Base-by-base conservation (phyloP, 2,113 vertebrate species). In the Pluvianellus socialis region DNA sequence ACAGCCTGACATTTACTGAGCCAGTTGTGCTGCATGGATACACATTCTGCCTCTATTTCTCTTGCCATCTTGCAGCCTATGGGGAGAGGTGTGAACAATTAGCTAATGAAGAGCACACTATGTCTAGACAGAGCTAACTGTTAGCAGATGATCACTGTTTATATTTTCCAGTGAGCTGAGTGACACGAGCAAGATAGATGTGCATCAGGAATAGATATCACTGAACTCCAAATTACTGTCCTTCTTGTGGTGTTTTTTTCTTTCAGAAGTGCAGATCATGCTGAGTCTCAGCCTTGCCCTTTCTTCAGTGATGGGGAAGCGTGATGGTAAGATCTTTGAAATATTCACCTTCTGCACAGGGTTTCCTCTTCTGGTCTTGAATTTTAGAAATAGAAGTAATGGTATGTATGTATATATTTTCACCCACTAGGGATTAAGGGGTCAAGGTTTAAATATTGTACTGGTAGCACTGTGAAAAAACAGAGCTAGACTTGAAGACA, bases 81-180 rank as follows among this genome's bases (percentile, higher is more conserved):
- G 65, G 91, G 73, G 52, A 94, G 84, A 96, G 53, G 65, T 97
- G 87, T 95, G 92, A 97, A 89, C 66, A 88, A 59, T 90, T 93
- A 94, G 49, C 62, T 97, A 91, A 73, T 76, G 79, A 92, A 76
- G 95, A 80, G n/a, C 88, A 91, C 33, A 21, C 74, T 72, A 21
- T 81, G 94, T 97, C 96, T 97, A 97, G 96, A 96, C 94, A 85
- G 67, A 91, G 38, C 88, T 94, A 96, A 96, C 56, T 65, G 71
- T 42, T 96, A 94, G 75, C 87, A 97, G 76, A 91, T 94, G 89
- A 97, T 59, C 40, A 27, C 33, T 61, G 44, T 68, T 96, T 85
- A 12, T 74, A 28, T 86, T 94, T 93, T 47, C n/a, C 70, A 79
- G 86, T 53, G 52, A 82, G 71, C 49, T 63, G 68, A 90, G 62